Evolutionary conservation across 1,140 invertebrate species (phyloP).

Genomic region (Globodera rostochiensis): DNA sequence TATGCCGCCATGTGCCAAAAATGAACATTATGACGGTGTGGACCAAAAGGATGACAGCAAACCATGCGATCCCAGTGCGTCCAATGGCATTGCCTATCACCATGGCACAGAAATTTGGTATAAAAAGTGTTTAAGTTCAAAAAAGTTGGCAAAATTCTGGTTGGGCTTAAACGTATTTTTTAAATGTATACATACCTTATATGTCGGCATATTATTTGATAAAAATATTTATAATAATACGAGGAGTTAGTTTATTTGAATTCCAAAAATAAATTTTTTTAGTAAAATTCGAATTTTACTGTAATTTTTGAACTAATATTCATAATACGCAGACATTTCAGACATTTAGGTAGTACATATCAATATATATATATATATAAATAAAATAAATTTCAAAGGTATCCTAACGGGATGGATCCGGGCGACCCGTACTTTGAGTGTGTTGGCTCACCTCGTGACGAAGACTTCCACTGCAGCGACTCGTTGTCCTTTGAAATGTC

Average conservation of each 20-base stretch:
- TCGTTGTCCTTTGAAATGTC: conserved; percentile 44
- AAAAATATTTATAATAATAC: too few relatives aligned
- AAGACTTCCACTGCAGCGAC: conserved; percentile 51
- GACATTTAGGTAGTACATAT: too few relatives aligned
- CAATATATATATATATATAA: too few relatives aligned
- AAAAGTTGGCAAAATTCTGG: too few relatives aligned
- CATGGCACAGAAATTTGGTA: conserved; percentile 44
- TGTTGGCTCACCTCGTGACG: conserved; percentile 42
- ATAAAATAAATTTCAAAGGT: conserved; percentile 18
- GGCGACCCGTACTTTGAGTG: conserved; percentile 46
- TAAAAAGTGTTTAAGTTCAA: neutral
- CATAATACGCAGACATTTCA: too few relatives aligned
- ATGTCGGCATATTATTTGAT: too few relatives aligned
- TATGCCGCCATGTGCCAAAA: conserved; percentile 44
- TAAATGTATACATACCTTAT: too few relatives aligned
- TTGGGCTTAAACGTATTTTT: too few relatives aligned
- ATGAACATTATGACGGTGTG: conserved; percentile 22
- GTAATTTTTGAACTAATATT: too few relatives aligned
- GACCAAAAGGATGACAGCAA: conserved; percentile 31
- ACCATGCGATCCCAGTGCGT: conserved; percentile 36
- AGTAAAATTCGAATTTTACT: neutral
- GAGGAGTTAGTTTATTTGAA: too few relatives aligned
- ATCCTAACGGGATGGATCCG: conserved; percentile 35
- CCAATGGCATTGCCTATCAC: conserved; percentile 40
- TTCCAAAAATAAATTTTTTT: neutral